Percentiles rank a stretch among this genome's conserved stretches.
Evolutionary conservation across 92 coral and sea anemone species (phyloP).

Genomic region (Metridium senile): DNA sequence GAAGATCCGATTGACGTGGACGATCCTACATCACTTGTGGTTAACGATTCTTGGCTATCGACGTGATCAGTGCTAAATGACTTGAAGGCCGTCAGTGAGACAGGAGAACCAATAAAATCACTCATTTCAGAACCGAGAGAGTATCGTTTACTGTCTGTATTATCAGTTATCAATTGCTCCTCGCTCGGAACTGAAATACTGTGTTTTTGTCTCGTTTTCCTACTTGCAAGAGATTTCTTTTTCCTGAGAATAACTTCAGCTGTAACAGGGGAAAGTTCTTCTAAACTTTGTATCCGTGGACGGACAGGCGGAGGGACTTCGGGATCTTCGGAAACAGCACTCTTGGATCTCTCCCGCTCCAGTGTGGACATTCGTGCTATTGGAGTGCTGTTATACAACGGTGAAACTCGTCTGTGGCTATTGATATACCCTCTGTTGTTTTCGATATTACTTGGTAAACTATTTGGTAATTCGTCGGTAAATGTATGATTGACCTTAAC

Average conservation of each 20-base stretch:
- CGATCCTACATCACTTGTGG: slow-evolving; percentile 46
- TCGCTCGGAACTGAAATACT: slow-evolving; percentile 44
- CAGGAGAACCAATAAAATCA: slow-evolving; percentile 11
- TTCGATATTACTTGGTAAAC: neutral
- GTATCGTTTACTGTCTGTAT: slow-evolving; percentile 3
- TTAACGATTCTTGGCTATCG: slow-evolving; percentile 24
- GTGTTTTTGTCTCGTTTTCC: slow-evolving; percentile 47
- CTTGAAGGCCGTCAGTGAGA: slow-evolving; percentile 20
- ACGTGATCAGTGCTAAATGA: slow-evolving; percentile 16
- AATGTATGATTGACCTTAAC: neutral
- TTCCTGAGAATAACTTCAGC: slow-evolving; percentile 57
- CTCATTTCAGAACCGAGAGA: slow-evolving; percentile 14
- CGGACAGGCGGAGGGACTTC: slow-evolving; percentile 62
- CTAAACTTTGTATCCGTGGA: slow-evolving; percentile 67
- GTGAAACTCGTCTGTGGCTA: neutral
- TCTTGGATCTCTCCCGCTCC: slow-evolving; percentile 25
- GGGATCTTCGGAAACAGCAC: slow-evolving; percentile 20
- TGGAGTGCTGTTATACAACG: neutral
- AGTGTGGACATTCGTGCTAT: slow-evolving; percentile 28
- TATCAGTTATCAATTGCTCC: neutral
- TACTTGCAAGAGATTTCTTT: slow-evolving; percentile 47
- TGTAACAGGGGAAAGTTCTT: slow-evolving; percentile 58
- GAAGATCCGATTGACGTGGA: slow-evolving; percentile 35
- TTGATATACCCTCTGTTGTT: neutral
- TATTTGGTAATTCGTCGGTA: neutral